Base-by-base conservation (phyloP, 2,797 vertebrate species). In the Cichlasoma orientale region DNA sequence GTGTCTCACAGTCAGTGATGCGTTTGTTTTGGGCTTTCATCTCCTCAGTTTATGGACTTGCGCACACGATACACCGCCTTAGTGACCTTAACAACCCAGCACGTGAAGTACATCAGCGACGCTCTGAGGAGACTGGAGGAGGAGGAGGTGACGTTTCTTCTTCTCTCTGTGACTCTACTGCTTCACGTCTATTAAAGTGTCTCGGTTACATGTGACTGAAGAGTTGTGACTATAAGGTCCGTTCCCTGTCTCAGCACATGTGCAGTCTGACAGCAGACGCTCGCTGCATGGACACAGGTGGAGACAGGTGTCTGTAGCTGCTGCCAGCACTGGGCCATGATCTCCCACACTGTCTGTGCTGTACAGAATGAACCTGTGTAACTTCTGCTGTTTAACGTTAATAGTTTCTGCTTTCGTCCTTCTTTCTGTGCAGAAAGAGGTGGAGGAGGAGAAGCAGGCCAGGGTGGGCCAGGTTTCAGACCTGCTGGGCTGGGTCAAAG, bases 31-130 rank as follows among this genome's bases (percentile, higher is more conserved):
- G 3, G 52, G 8, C 4, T 1, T 70, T 18, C 53, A 1, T 84
- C 52, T 61, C 63, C 84, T 0, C 50, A 99, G 98, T 99, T 99
- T 83, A 99, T 99, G 98, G 98, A 99, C 88, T 59, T 99, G 57
- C 95, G 98, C 68, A 99, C 98, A 36, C 97, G 97, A 2, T 99
- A 99, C 89, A 99, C 98, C 0, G 98, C 98, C 21, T 83, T 99
- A 92, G 98, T 99, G 29, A 99, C 98, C 0, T 88, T 99, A 85
- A 99, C 98, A 5, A 99, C 98, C 0, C 98, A 99, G 87, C 98
- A 99, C 3, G 97, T 99, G 11, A 99, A 98, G 85, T 99, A 99
- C 85, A 99, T 99, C 94, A 99, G 97, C 1, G 98, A 99, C 27
- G 97, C 98, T 0, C 95, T 99, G 36, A 94, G 97, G 56, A 88